Evolutionary conservation across 30 jellyfish, hydroid and myxozoan genomes (phyloP).

Genomic region (Calvadosia cruxmelitensis): DNA sequence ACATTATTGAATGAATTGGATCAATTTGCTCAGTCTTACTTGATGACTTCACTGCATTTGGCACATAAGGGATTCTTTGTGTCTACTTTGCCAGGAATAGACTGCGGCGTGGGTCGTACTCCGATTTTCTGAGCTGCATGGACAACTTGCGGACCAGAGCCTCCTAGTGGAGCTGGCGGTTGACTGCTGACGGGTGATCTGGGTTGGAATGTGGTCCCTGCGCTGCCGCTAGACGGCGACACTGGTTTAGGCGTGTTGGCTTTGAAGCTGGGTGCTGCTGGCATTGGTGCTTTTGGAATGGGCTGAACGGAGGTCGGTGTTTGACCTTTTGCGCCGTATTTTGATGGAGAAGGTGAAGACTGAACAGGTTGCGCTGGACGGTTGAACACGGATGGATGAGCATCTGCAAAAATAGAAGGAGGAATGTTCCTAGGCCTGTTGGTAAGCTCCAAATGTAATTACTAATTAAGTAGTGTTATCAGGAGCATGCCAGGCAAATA

Average conservation of each 20-base stretch:
- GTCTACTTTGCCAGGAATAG: neutral
- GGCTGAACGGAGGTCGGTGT: slow-evolving; percentile 41
- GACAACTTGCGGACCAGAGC: neutral
- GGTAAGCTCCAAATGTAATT: too few species aligned
- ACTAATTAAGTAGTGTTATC: too few species aligned
- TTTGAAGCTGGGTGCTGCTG: slow-evolving; percentile 64
- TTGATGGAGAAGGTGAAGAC: slow-evolving; percentile 39
- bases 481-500: too few species aligned
- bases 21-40: neutral
- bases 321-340: slow-evolving; percentile 9
- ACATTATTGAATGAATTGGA: too few species aligned
- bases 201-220: neutral
- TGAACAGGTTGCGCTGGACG: slow-evolving; percentile 52
- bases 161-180: neutral
- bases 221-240: neutral
- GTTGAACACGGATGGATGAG: slow-evolving; percentile 46
- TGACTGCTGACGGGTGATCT: neutral
- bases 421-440: too few species aligned
- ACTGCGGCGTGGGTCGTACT: neutral
- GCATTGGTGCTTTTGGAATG: slow-evolving; percentile 65
- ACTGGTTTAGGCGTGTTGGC: slow-evolving; percentile 23
- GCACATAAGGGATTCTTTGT: neutral
- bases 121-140: neutral
- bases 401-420: slow-evolving; percentile 19
- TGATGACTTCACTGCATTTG: neutral